Evolutionary conservation across 2,113 vertebrate species (phyloP).

Genomic region (Cebidichthys violaceus): DNA sequence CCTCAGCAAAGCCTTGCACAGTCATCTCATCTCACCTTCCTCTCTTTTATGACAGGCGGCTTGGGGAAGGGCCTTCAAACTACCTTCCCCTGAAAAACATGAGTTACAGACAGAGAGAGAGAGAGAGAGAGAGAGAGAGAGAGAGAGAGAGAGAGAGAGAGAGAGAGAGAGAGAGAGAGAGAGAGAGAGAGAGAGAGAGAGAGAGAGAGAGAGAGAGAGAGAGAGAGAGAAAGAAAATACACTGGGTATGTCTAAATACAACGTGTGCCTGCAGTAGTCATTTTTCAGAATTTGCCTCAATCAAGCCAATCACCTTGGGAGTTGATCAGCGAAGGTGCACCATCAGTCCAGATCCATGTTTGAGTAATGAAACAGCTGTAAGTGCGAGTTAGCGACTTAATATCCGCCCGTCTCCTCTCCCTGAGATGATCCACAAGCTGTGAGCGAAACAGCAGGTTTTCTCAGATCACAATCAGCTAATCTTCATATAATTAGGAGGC

Average conservation of each 20-base stretch:
- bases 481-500: slow-evolving; percentile 61
- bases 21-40: slow-evolving; percentile 61
- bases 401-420: slow-evolving; percentile 17
- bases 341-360: slow-evolving; percentile 46
- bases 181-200: no score
- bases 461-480: slow-evolving; percentile 52
- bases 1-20: slow-evolving; percentile 59
- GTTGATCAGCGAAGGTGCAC: background rate
- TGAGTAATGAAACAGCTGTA: slow-evolving; percentile 46
- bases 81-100: slow-evolving; percentile 40
- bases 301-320: slow-evolving; percentile 25
- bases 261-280: background rate
- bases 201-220: no score
- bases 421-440: slow-evolving; percentile 35
- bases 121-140: no score
- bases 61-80: slow-evolving; percentile 52
- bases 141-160: no score
- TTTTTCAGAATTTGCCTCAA: slow-evolving; percentile 21
- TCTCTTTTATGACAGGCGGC: slow-evolving; percentile 44
- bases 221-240: background rate
- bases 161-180: no score
- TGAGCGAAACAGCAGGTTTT: slow-evolving; percentile 23
- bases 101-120: no score
- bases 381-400: slow-evolving; percentile 30
- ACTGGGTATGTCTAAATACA: background rate